Percentiles rank a stretch among this genome's conserved stretches.
These are phyloP conservation scores for Andrena bicolor DNA, from an alignment of 2,888 invertebrate species.

Conservation along the genomic window DNA sequence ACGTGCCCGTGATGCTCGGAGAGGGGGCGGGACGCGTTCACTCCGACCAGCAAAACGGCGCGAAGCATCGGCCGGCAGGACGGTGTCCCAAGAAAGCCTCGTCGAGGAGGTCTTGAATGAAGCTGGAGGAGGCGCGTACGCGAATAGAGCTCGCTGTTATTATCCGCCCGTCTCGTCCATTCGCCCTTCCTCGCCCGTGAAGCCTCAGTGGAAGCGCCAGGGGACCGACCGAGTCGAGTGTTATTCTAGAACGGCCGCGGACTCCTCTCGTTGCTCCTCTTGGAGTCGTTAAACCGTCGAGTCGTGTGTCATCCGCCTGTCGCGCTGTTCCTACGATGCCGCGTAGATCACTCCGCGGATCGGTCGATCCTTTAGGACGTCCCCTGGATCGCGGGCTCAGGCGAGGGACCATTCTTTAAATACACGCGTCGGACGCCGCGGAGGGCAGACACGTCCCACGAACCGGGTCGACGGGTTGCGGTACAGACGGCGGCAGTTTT, in stretches of 20 bases:
- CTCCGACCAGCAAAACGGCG: neutral
- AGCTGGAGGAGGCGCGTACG: constrained; percentile 23
- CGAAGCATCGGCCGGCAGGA: neutral
- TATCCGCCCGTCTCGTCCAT: constrained; percentile 21
- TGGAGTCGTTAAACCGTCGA: constrained; percentile 76
- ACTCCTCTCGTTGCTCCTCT: constrained; percentile 68
- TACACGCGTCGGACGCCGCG: constrained; percentile 28
- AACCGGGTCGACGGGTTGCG: no score
- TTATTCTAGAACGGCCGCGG: constrained; percentile 72
- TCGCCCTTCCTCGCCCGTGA: constrained; percentile 21
- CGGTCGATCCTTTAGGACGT: constrained; percentile 49
- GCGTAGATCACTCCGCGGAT: constrained; percentile 13
- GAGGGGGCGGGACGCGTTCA: neutral
- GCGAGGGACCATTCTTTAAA: constrained; percentile 37
- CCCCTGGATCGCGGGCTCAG: constrained; percentile 41
- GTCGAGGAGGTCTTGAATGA: constrained; percentile 55
- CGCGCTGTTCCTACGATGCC: constrained; percentile 48
- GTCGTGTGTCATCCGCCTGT: constrained; percentile 65
- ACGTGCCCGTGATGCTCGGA: neutral
- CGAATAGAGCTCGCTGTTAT: constrained; percentile 54
- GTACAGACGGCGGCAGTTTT: neutral
- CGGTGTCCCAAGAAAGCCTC: constrained; percentile 12
- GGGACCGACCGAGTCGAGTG: constrained; percentile 48
- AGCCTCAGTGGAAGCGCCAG: constrained; percentile 13
- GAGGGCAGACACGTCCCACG: no score